Evolutionary conservation across 2,113 vertebrate genomes (phyloP), one percentile per base, ranked within the genome.

Genomic region (Xiphophorus hellerii): DNA sequence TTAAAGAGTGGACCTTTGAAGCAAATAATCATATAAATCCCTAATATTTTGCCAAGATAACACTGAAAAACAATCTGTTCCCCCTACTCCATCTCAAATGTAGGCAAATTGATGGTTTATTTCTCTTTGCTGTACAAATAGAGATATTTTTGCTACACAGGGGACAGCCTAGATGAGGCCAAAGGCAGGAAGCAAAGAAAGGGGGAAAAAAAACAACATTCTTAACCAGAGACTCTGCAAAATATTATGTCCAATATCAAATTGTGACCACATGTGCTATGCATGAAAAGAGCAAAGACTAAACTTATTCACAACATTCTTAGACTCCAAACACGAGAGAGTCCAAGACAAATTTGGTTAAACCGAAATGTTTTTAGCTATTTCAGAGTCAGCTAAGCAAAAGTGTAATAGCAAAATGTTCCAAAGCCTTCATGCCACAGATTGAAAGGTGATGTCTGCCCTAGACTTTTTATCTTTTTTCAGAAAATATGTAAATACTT

Each of bases 1-100:
- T 91, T 82, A 85, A 62, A 58, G 74, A 84, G 72, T 80, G 81
- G 74, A 82, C 85, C 69, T 88, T 89, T 85, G 78, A 88, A 82
- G 80, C 48, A 87, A 72, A 88, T 84, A 73, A 82, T 78, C 76
- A 11, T 78, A 78, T 85, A 80, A 86, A 85, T 83, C 81, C 48
- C 25, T 64, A 76, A 77, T 77, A 87, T 85, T 86, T 82, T 54
- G 37, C 5, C 63, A 54, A 66, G 62, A 76, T 80, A 65, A 77
- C 61, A 27, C 48, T 65, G 25, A 54, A 84, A 88, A 85, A 84
- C 74, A 82, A 78, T 76, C 31, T 84, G 76, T 67, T 85, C 69
- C 37, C 33, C 74, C 62, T 51, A 29, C 29, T 2, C 58, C 44
- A 54, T 74, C 60, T 79, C 60, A 73, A 71, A 83, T 84, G 78